Conservation (phyloP, 2,113 vertebrate genomes). For the Sphyrna mokarran region DNA sequence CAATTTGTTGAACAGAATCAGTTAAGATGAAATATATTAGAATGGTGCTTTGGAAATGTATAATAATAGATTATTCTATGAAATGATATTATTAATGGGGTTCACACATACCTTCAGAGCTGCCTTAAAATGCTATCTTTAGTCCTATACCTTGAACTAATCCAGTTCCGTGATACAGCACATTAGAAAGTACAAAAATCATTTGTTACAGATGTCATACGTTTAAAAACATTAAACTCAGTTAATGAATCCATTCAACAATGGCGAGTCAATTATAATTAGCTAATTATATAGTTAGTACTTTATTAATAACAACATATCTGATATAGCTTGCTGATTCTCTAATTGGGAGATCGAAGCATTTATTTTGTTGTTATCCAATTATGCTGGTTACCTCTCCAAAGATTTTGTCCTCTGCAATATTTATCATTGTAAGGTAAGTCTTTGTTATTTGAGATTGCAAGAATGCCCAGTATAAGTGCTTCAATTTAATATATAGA, state of each 20-base stretch:
- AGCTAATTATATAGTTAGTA: slow-evolving; percentile 33
- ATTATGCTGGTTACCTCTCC: background rate
- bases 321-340: slow-evolving; percentile 32
- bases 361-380: slow-evolving; percentile 29
- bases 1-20: slow-evolving; percentile 19
- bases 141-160: background rate
- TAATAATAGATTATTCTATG: slow-evolving; percentile 16
- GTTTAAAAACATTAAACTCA: slow-evolving; percentile 26
- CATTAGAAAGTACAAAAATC: slow-evolving; percentile 26
- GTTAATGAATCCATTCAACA: slow-evolving; percentile 37
- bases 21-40: slow-evolving; percentile 3
- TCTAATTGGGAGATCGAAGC: slow-evolving; percentile 26
- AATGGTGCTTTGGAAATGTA: background rate
- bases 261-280: slow-evolving; percentile 33
- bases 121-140: background rate
- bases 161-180: background rate
- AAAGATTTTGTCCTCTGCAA: background rate
- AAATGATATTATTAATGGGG: background rate
- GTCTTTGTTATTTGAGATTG: background rate
- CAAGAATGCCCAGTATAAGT: background rate
- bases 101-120: background rate
- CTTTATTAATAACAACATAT: slow-evolving; percentile 36
- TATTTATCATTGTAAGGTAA: background rate
- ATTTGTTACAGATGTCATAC: slow-evolving; percentile 32
- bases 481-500: no score